Evolutionary conservation across 2,113 vertebrate species (phyloP).

Genomic region (Notothenia coriiceps): DNA sequence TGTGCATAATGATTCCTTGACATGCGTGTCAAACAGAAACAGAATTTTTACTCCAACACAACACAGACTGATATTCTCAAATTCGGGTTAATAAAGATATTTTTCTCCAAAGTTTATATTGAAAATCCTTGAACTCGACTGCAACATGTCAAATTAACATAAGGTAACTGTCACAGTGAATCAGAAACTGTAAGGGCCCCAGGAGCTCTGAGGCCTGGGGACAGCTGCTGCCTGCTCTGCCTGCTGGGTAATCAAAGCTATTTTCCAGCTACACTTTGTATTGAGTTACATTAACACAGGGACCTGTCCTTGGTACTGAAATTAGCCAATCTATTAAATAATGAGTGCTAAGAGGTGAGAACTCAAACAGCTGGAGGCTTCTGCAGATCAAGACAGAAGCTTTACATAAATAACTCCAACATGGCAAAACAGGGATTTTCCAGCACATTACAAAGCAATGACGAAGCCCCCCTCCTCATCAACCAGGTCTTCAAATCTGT

Average conservation of each 20-base stretch:
- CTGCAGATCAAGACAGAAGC: neutral
- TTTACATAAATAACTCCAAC: constrained; percentile 14
- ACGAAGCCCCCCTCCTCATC: constrained; percentile 25
- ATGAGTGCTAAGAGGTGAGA: constrained; percentile 3
- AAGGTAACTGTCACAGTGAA: neutral
- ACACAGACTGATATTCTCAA: neutral
- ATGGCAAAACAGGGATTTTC: constrained; percentile 25
- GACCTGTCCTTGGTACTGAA: constrained; percentile 82
- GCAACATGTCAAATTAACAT: neutral
- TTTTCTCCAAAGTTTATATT: neutral
- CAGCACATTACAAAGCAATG: constrained; percentile 42
- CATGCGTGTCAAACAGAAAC: no score
- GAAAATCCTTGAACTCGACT: neutral
- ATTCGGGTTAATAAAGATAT: neutral
- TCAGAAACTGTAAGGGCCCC: neutral
- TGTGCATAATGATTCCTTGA: neutral
- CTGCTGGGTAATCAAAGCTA: neutral
- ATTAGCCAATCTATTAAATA: constrained; percentile 46
- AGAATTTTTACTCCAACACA: no score
- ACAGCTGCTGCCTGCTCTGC: neutral
- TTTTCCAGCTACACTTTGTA: neutral
- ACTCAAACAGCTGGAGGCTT: constrained; percentile 12
- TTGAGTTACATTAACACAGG: neutral
- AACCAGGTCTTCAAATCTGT: constrained; percentile 60
- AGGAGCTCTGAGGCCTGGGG: neutral